Base-by-base conservation (phyloP, 2,888 invertebrate species). In the Eupithecia tripunctaria region DNA sequence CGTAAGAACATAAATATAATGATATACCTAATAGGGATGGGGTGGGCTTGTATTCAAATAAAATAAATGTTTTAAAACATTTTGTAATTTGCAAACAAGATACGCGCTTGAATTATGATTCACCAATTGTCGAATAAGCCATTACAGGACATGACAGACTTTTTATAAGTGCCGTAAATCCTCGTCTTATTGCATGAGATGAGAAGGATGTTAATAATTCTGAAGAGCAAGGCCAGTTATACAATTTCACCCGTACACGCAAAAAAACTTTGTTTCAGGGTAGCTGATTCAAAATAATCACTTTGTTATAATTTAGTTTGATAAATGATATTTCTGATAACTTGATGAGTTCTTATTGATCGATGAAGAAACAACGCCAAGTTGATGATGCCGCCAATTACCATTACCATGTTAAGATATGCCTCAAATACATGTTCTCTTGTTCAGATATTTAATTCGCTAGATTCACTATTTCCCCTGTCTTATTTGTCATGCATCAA, bases 1-100 rank as follows among this genome's bases (percentile, higher is more conserved):
- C 29, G 62, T 71, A 67, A 63, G 21, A 62, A 64, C 64, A 65
- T 32, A 68, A 72, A 65, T 68, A 72, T 43, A 32, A 18, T 25
- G 25, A 3, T 25, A 56, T 56, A 29, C 29, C 29, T 4, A 25
- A 12, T 56, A 56, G 56, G 25, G 56, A 56, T 56, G 56, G 21
- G 32, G 32, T 32, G 32, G 51, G 36, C 8, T 21, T 47, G n/a
- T 47, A 51, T 51, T n/a, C n/a, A n/a, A n/a, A n/a, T n/a, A n/a
- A n/a, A n/a, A n/a, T n/a, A n/a, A n/a, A n/a, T n/a, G n/a, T n/a
- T n/a, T n/a, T n/a, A 51, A 51, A 51, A 51, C 2, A 12, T 51
- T n/a, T n/a, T n/a, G 0, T 51, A 21, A 21, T 51, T 51, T 51
- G n/a, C 21, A 51, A 51, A 51, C 21, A 21, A 51, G 3, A 3